Evolutionary conservation across 1,140 invertebrate genomes (phyloP).

Genomic region (Diachasma alloeum): DNA sequence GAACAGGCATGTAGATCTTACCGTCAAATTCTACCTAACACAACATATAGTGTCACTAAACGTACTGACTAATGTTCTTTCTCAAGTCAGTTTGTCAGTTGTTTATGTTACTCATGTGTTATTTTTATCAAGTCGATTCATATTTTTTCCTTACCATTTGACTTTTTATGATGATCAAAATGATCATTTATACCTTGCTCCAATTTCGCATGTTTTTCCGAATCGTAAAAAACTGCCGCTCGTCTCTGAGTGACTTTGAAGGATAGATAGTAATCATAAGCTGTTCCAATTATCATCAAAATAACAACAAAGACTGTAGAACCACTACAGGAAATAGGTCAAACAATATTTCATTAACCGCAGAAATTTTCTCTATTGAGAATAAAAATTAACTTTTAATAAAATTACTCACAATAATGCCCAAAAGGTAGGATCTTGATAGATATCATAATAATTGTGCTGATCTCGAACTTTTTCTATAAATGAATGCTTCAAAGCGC

Average conservation of each 20-base stretch:
- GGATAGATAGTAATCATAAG: slow-evolving; percentile 57
- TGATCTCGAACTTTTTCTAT: slow-evolving; percentile 70
- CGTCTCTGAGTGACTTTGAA: slow-evolving; percentile 43
- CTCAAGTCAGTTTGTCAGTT: background rate
- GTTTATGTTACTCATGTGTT: too few species aligned
- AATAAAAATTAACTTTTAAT: background rate
- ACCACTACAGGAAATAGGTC: slow-evolving; percentile 64
- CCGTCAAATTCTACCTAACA: slow-evolving; percentile 54
- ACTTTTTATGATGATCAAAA: slow-evolving; percentile 48
- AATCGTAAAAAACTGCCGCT: slow-evolving; percentile 48
- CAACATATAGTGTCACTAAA: slow-evolving; percentile 35
- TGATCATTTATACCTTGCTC: slow-evolving; percentile 48
- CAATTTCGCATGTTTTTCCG: slow-evolving; percentile 58
- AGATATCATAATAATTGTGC: slow-evolving; percentile 72
- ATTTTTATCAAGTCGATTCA: too few species aligned
- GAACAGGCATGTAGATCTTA: slow-evolving; percentile 59
- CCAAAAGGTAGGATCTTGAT: slow-evolving; percentile 75
- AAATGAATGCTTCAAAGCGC: slow-evolving; percentile 42
- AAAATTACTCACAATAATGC: slow-evolving; percentile 71
- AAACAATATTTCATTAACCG: slow-evolving; percentile 30
- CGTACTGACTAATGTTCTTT: slow-evolving; percentile 22
- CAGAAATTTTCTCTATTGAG: too few species aligned
- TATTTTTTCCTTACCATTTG: slow-evolving; percentile 51
- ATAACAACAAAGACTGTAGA: slow-evolving; percentile 66
- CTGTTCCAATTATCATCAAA: slow-evolving; percentile 69